phyloP scores from a whole-genome alignment of 2,113 vertebrate species.

The Hepsetus odoe region DNA sequence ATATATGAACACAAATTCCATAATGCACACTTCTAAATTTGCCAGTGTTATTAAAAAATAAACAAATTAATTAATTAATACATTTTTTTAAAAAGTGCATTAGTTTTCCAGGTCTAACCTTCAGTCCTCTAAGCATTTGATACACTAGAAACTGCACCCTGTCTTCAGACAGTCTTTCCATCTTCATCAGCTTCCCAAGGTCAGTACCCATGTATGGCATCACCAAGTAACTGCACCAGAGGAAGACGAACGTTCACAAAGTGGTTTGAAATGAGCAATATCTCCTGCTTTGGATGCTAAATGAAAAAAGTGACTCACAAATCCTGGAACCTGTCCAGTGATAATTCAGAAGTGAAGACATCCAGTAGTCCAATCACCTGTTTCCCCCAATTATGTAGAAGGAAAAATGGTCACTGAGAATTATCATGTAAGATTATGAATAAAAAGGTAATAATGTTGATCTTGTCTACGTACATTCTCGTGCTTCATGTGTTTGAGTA shows the following conservation, averaged over 20 bases:
- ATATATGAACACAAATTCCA: slow-evolving; percentile 31
- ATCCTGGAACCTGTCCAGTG: slow-evolving; percentile 89
- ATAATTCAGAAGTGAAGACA: slow-evolving; percentile 90
- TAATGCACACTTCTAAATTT: not conserved
- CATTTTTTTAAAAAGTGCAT: not conserved
- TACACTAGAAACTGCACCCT: slow-evolving; percentile 93
- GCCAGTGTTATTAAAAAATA: no score
- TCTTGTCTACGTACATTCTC: slow-evolving; percentile 85
- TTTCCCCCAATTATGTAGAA: slow-evolving; percentile 21
- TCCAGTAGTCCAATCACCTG: slow-evolving; percentile 96
- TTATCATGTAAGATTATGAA: not conserved
- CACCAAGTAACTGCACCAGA: slow-evolving; percentile 71
- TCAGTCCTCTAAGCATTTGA: slow-evolving; percentile 92
- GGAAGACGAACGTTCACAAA: not conserved
- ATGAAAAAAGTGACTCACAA: slow-evolving; percentile 82
- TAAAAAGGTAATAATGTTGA: not conserved
- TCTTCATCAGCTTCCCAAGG: slow-evolving; percentile 79
- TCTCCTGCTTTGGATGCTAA: not conserved
- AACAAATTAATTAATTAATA: no score
- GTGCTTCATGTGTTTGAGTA: slow-evolving; percentile 97
- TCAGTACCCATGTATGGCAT: slow-evolving; percentile 84
- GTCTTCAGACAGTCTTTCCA: slow-evolving; percentile 89
- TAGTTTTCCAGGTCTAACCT: slow-evolving; percentile 74
- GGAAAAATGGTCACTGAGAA: not conserved
- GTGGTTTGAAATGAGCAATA: not conserved